Conservation (phyloP, 2,113 vertebrate species). For the Rhadina sibilatrix region DNA sequence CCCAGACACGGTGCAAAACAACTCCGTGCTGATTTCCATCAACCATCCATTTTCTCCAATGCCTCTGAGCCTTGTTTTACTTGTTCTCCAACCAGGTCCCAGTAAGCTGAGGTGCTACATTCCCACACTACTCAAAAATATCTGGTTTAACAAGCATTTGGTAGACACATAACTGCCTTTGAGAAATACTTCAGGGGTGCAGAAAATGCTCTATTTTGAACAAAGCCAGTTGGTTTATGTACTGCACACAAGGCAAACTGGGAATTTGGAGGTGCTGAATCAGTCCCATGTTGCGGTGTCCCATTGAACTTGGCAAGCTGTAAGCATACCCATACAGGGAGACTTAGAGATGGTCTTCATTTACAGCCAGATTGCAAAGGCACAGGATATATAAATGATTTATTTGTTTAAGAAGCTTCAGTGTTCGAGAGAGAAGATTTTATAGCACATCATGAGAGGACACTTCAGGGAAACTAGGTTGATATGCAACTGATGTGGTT, state of each 20-base stretch:
- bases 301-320: not conserved
- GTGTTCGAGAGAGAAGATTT: not conserved
- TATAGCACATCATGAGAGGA: not conserved
- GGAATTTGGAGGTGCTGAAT: not conserved
- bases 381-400: not conserved
- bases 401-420: not conserved
- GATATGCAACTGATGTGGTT: not conserved
- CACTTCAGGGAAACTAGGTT: not conserved
- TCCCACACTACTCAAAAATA: not conserved
- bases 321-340: not conserved
- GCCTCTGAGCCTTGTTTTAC: not conserved
- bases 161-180: not conserved
- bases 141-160: not conserved
- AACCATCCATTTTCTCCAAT: not conserved
- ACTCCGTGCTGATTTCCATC: not conserved
- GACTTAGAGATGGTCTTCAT: not conserved
- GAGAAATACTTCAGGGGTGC: not conserved
- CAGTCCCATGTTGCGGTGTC: not conserved
- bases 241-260: not conserved
- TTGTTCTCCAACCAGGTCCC: not conserved
- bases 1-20: not conserved
- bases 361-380: not conserved
- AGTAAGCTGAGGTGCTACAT: not conserved
- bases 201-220: not conserved
- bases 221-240: not conserved